Evolutionary conservation across 2,113 vertebrate species (phyloP).

Genomic region (Calonectris borealis): DNA sequence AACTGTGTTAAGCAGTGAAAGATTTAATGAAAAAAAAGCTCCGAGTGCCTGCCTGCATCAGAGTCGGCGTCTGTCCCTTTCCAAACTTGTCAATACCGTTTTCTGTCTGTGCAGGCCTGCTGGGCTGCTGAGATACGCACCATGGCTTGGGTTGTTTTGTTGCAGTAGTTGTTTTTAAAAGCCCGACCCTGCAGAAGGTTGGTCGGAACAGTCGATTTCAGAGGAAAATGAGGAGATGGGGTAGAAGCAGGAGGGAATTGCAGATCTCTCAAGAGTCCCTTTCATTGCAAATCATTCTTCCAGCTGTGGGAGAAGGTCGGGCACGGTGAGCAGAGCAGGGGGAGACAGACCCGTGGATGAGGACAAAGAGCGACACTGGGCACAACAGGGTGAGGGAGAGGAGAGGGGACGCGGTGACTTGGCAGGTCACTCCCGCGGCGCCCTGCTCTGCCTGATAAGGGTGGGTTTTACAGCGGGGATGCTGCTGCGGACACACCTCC

Average conservation of each 20-base stretch:
- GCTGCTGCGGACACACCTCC: slow-evolving; percentile 71
- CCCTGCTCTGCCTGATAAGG: slow-evolving; percentile 86
- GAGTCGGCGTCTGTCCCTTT: slow-evolving; percentile 11
- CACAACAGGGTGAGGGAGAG: slow-evolving; percentile 70
- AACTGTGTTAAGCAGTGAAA: slow-evolving; percentile 66
- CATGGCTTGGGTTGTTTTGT: slow-evolving; percentile 8
- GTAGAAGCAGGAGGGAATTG: slow-evolving; percentile 25
- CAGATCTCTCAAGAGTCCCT: slow-evolving; percentile 25
- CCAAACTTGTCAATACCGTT: slow-evolving; percentile 64
- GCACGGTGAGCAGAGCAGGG: not conserved
- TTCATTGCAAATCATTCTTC: slow-evolving; percentile 28
- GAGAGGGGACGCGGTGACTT: slow-evolving; percentile 63
- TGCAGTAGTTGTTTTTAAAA: slow-evolving; percentile 70
- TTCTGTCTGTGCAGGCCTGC: slow-evolving; percentile 13
- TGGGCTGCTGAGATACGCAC: slow-evolving; percentile 45
- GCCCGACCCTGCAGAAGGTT: not conserved
- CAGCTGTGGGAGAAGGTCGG: slow-evolving; percentile 50
- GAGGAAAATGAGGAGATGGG: slow-evolving; percentile 49
- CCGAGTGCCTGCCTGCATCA: slow-evolving; percentile 44
- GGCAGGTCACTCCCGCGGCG: slow-evolving; percentile 76
- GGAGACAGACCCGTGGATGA: slow-evolving; percentile 38
- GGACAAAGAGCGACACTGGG: slow-evolving; percentile 69
- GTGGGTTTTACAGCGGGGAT: slow-evolving; percentile 75
- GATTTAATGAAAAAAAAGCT: slow-evolving; percentile 72
- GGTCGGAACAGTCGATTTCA: slow-evolving; percentile 46